Evolutionary conservation across 2,797 vertebrate species (phyloP), one percentile per base, ranked within the genome.

Genomic region (Tympanoctomys barrerae): DNA sequence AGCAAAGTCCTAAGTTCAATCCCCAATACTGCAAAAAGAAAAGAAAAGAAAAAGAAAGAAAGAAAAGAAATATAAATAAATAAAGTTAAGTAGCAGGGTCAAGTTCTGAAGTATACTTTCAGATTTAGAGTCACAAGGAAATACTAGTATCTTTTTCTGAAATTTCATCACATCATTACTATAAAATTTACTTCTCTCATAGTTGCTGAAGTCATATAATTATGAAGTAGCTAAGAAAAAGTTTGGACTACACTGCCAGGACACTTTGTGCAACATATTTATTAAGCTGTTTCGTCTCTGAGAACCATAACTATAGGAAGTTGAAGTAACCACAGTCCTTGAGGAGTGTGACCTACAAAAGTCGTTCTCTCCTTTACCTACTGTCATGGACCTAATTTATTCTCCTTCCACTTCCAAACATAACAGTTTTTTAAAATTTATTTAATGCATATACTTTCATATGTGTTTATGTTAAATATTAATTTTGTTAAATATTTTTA

Each of bases 321-420:
- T 7, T 77, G 16, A 84, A 36, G 33, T 22, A 21, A 33, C 52
- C 39, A 66, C 54, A 54, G 2, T 22, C 21, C 39, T 22, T 0
- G 0, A 1, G 33, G 26, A 26, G 19, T 26, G 13, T 2, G 13
- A 10, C 1, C 14, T 54, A 28, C 13, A 46, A 3, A 46, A 26
- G 4, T 9, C 7, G 14, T 18, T 46, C 49, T 84, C n/a, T 66
- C 57, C 54, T 62, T 64, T 8, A 13, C 24, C 81, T 24, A n/a
- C 16, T 49, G 46, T 19, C 33, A 71, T 71, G 13, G 36, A n/a
- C 62, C 75, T 75, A 88, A 36, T 14, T 78, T 54, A 33, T 89
- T 91, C 39, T 19, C 42, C 11, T 16, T 92, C 33, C 14, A 46
- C 16, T 4, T 7, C 31, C 61, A 39, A 0, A 79, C 11, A 78